These are phyloP conservation scores for Venustaconcha ellipsiformis DNA, from an alignment of 1,140 invertebrate genomes.

Conservation along the genomic window DNA sequence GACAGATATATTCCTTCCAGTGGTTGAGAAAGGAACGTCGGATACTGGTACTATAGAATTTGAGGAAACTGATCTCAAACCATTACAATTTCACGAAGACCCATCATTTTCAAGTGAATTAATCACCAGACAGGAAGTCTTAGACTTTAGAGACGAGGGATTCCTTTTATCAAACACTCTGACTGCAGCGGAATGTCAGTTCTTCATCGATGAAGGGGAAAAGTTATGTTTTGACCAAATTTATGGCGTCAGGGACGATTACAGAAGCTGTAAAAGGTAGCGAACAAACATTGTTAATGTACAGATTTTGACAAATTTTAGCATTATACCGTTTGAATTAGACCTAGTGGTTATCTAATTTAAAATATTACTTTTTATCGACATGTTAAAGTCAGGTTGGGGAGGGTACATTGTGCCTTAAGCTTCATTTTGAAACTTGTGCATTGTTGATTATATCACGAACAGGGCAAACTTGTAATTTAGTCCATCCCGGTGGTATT, in stretches of 20 bases:
- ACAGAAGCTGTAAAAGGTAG: constrained; percentile 52
- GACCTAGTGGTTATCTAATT: no score
- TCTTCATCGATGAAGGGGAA: constrained; percentile 48
- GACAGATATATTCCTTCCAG: constrained; percentile 32
- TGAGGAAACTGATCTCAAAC: constrained; percentile 18
- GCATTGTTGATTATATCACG: no score
- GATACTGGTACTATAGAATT: constrained; percentile 36
- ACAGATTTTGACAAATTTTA: background rate
- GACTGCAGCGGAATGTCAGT: constrained; percentile 40
- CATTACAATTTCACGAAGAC: constrained; percentile 10
- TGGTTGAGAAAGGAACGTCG: constrained; percentile 37
- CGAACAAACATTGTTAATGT: background rate
- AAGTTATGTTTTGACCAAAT: constrained; percentile 48
- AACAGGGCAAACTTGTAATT: no score
- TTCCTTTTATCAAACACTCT: constrained; percentile 51
- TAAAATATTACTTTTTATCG: no score
- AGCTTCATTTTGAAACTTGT: no score
- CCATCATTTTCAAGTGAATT: background rate
- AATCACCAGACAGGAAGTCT: constrained; percentile 37
- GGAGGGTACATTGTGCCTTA: no score
- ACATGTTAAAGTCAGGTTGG: no score
- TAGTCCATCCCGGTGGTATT: no score
- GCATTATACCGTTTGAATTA: no score
- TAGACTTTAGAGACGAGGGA: constrained; percentile 55
- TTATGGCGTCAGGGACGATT: constrained; percentile 35